A percentile compares a stretch with the other conserved stretches of the same genome.
Evolutionary conservation across 2,113 vertebrate species (phyloP).

Genomic region (Entelurus aequoreus): DNA sequence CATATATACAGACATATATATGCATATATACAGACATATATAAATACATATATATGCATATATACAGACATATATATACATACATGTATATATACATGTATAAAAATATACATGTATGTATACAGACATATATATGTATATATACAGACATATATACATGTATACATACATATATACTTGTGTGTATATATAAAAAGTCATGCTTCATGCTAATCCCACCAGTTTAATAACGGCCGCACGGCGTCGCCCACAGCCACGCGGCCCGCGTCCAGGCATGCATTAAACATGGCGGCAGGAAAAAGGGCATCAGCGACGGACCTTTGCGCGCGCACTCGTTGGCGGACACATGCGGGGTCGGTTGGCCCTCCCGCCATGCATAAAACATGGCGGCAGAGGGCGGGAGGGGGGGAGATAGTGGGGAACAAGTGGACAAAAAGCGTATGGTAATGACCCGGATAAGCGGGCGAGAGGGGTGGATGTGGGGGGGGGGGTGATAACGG

Average conservation of each 20-base stretch:
- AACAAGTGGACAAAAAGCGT: slow-evolving; percentile 54
- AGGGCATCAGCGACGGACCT: slow-evolving; percentile 42
- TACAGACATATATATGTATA: no score
- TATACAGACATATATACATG: no score
- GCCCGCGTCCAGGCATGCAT: no score
- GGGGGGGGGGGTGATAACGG: slow-evolving; percentile 41
- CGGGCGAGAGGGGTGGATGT: slow-evolving; percentile 22
- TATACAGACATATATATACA: no score
- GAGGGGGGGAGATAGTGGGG: slow-evolving; percentile 38
- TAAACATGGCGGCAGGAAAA: slow-evolving; percentile 21
- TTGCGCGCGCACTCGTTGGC: slow-evolving; percentile 18
- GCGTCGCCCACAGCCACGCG: no score
- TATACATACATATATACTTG: no score
- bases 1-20: no score
- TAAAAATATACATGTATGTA: no score
- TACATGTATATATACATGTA: no score
- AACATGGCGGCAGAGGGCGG: slow-evolving; percentile 48
- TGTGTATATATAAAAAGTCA: no score
- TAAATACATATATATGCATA: no score
- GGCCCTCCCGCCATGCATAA: slow-evolving; percentile 46
- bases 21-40: no score
- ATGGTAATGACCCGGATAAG: slow-evolving; percentile 62
- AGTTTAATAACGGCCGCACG: slow-evolving; percentile 31
- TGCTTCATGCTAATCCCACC: slow-evolving; percentile 40
- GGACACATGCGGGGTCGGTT: slow-evolving; percentile 31